Evolutionary conservation across 2,888 invertebrate genomes (phyloP).

Genomic region (Hoplodrina blanda): DNA sequence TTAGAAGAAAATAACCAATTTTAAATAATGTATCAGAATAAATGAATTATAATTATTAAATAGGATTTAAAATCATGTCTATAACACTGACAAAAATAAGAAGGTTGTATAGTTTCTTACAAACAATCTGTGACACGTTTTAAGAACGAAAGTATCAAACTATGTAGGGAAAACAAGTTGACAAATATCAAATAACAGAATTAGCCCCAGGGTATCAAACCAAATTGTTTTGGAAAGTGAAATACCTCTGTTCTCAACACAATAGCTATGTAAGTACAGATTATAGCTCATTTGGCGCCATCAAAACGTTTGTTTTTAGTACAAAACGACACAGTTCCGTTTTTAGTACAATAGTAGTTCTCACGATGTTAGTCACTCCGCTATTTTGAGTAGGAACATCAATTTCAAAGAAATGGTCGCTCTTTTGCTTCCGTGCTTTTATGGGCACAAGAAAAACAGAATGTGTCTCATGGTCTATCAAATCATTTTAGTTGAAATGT

Average conservation of each 20-base stretch:
- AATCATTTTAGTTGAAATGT: slow-evolving; percentile 24
- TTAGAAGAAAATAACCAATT: too few relatives aligned
- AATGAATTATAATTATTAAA: background rate
- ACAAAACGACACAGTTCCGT: slow-evolving; percentile 65
- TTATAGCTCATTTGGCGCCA: slow-evolving; percentile 63
- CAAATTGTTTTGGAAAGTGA: slow-evolving; percentile 55
- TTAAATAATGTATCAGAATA: too few relatives aligned
- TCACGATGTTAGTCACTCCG: slow-evolving; percentile 56
- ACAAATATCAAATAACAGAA: slow-evolving; percentile 33
- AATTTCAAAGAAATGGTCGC: slow-evolving; percentile 49
- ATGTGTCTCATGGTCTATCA: slow-evolving; percentile 25
- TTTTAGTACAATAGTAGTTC: slow-evolving; percentile 68
- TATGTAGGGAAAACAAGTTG: slow-evolving; percentile 16
- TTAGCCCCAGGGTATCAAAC: slow-evolving; percentile 18
- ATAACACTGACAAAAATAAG: background rate
- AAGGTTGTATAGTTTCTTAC: background rate
- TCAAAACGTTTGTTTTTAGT: slow-evolving; percentile 66
- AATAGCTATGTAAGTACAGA: slow-evolving; percentile 45
- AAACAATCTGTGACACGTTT: background rate
- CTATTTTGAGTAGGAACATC: slow-evolving; percentile 55
- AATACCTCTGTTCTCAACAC: slow-evolving; percentile 41
- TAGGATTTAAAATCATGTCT: background rate
- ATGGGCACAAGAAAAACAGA: slow-evolving; percentile 26
- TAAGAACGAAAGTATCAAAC: slow-evolving; percentile 23
- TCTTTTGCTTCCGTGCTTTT: slow-evolving; percentile 41